Percentiles rank a stretch among this genome's conserved stretches.
These are phyloP conservation scores for Buteo buteo DNA, from an alignment of 2,113 vertebrate genomes.

Conservation along the genomic window DNA sequence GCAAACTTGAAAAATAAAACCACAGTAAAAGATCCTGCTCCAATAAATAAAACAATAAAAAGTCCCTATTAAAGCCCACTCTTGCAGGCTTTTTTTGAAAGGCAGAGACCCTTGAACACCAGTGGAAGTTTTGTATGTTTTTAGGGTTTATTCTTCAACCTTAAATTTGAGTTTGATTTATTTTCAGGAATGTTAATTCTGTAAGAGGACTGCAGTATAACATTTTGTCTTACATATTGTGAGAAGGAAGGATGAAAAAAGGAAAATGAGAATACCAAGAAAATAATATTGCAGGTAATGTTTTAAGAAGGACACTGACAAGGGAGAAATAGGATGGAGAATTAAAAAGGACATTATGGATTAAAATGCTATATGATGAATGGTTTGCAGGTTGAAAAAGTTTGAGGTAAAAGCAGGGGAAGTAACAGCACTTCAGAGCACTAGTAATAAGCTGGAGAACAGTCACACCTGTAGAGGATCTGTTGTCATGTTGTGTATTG, in stretches of 20 bases:
- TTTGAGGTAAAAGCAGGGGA: background rate
- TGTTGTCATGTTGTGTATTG: background rate
- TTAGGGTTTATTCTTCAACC: background rate
- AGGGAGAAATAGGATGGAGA: background rate
- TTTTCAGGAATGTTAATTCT: background rate
- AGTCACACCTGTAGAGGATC: background rate
- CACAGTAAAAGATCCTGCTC: background rate
- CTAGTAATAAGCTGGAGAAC: background rate
- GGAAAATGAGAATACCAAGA: background rate
- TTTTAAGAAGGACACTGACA: background rate
- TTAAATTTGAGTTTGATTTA: background rate
- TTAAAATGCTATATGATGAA: background rate
- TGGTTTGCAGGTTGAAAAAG: background rate
- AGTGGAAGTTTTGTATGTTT: background rate
- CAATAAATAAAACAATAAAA: background rate
- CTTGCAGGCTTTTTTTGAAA: background rate
- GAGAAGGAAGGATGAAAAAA: background rate
- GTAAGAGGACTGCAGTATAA: background rate
- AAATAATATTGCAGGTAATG: background rate
- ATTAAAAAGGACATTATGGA: background rate
- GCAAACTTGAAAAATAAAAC: slow-evolving; percentile 3
- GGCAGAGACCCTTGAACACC: background rate
- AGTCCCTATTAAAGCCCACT: background rate
- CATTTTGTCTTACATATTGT: background rate
- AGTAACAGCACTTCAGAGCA: background rate